Base-by-base conservation (phyloP, 2,888 invertebrate genomes). In the Rhaphigaster nebulosa region DNA sequence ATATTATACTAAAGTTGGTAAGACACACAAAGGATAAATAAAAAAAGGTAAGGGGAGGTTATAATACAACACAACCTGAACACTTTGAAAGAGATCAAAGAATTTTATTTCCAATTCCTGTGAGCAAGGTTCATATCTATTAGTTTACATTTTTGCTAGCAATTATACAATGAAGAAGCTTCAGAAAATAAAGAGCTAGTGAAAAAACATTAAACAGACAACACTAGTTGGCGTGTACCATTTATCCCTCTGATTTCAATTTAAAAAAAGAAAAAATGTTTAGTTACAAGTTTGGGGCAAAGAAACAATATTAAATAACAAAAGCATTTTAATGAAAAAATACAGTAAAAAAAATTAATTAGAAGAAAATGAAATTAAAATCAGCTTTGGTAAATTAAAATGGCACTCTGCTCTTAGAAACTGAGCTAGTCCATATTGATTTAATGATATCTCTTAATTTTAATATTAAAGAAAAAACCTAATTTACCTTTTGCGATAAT, bases 101-200 rank as follows among this genome's bases (percentile, higher is more conserved):
- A 90, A 50, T 80, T 90, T 90, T 90, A 90, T 90, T 90, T 90
- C 90, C 90, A 90, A 54, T 87, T 90, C 87, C 54, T 90, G 87
- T 87, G 90, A 90, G 90, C 87, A 87, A 90, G 90, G 90, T 90
- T 90, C 90, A 90, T 90, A 90, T 89, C 89, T 70, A 89, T 70
- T 70, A 89, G 76, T 89, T 89, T 89, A 76, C 70, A 76, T 89
- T 56, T 45, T n/a, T 50, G 26, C 23, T 89, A 89, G n/a, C 76
- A 13, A 45, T 18, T 52, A 76, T 65, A 76, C 88, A 88, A 29
- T n/a, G n/a, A n/a, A n/a, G n/a, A n/a, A n/a, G 15, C 70, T 34
- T 70, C 38, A 88, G 60, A 60, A 60, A 88, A 52, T 26, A 88
- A 88, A 88, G 8, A 41, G 45, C 56, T 54, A 84, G 45, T 50